Evolutionary conservation across 2,888 invertebrate species (phyloP), one percentile per base, ranked within the genome.

Genomic region (Abrostola triplasia): DNA sequence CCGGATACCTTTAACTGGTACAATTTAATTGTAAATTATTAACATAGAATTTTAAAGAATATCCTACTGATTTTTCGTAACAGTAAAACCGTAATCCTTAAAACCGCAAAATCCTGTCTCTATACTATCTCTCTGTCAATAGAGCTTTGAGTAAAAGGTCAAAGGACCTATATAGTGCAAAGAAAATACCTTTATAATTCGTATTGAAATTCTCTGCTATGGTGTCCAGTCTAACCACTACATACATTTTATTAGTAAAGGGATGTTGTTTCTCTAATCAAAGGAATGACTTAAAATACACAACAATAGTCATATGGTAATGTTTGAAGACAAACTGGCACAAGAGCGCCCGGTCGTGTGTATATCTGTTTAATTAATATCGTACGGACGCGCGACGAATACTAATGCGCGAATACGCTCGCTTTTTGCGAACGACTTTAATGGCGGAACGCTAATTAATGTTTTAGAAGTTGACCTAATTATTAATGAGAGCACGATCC

Each of bases 341-440:
- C 88, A 89, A 88, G 88, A 80, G 60, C 88, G 81, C 81, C 87
- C 67, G 81, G 87, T 89, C 13, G 73, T 70, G 60, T 67, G 57
- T 62, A 63, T 70, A 77, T 81, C 82, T 87, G 82, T 87, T 85
- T 86, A 78, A 84, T 74, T 73, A 78, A 79, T 79, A 77, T 73
- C 48, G 52, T 67, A 60, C 48, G 56, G 48, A 73, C 77, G 71
- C 59, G 55, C 52, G 60, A 53, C 37, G 78, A 79, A 81, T 83
- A 77, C 70, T 75, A 80, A 82, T 79, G 54, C 13, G 40, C 11
- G 5, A 13, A 24, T 10, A 6, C 51, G 59, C 49, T 59, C 52
- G 44, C 56, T 65, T 65, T 73, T 73, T 69, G 55, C 49, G 38
- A 47, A 44, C 55, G 40, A 51, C 11, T 59, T 37, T 4, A 64